Evolutionary conservation across 1,140 invertebrate species (phyloP), one percentile per base, ranked within the genome.

Genomic region (Pogonomyrmex californicus): DNA sequence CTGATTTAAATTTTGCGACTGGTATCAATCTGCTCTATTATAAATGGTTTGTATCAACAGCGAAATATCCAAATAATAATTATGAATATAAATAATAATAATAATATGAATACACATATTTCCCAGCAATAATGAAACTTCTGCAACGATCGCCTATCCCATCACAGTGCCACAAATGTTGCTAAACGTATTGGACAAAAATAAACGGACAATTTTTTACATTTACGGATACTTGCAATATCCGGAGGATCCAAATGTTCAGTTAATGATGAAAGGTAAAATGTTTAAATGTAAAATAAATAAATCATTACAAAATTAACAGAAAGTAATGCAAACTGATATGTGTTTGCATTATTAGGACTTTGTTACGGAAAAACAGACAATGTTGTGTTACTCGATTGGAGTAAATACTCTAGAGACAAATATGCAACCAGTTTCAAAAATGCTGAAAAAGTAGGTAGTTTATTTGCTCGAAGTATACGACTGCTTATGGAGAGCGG

Each of bases 401-500:
- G 81, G 81, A 83, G 81, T 75, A 62, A 83, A 47, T 33, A 83
- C n/a, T 75, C 81, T 9, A 49, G 23, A 1, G n/a, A n/a, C 4
- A 2, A 7, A 38, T 75, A 76, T 12, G 0, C 3, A 0, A 2
- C 1, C 4, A 36, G 38, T 6, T 83, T 83, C 33, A 14, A 12
- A 49, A 38, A 60, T 4, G 66, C 41, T 30, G 51, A 76, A 62
- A 83, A 76, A 47, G 49, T 12, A 30, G 33, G 54, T 86, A 10
- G 86, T 88, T 23, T 49, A 44, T 47, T 91, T 79, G 54, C 54
- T 91, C 1, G 54, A 83, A 56, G 77, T 54, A 33, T 81, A 33
- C 63, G 1, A 17, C 1, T 81, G 9, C 77, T 81, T 6, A 82
- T 90, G 12, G 95, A 95, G 5, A 77, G 94, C 36, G 91, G 95